A percentile compares a stretch with the other conserved stretches of the same genome.
These are phyloP conservation scores for Prinia subflava DNA, from an alignment of 2,113 vertebrate species.

Conservation along the genomic window DNA sequence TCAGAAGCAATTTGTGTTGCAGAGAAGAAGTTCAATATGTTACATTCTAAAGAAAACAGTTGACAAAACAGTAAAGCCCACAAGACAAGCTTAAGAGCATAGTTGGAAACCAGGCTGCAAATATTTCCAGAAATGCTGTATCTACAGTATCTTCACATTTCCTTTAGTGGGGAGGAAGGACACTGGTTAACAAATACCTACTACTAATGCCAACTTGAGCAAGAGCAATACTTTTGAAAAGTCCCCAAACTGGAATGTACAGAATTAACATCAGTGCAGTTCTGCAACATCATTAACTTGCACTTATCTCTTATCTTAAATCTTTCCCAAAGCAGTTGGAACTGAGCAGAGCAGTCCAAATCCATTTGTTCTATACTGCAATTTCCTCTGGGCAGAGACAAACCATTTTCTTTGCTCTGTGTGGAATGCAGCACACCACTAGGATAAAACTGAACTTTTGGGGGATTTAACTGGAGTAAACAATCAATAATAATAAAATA, in stretches of 20 bases:
- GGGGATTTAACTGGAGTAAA: background rate
- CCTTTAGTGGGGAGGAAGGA: background rate
- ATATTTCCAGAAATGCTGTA: background rate
- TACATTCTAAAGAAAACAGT: background rate
- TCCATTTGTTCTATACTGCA: background rate
- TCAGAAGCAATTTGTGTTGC: background rate
- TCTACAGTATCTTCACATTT: background rate
- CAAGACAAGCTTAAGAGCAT: background rate
- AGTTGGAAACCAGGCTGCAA: background rate
- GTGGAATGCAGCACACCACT: background rate
- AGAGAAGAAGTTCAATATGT: background rate
- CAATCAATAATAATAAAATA: background rate
- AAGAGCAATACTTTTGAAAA: background rate
- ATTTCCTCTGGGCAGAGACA: constrained; percentile 5
- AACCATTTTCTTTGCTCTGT: background rate
- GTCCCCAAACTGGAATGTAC: constrained; percentile 1
- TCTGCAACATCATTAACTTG: constrained; percentile 23
- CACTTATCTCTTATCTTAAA: background rate
- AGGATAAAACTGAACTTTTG: background rate
- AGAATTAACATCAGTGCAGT: constrained; percentile 6
- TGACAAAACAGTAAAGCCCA: background rate
- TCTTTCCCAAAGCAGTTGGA: constrained; percentile 30
- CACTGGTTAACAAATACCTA: background rate
- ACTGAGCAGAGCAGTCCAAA: constrained; percentile 9
- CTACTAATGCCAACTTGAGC: background rate